Base-by-base conservation (phyloP, 2,113 vertebrate species). In the Chascanopsetta lugubris region DNA sequence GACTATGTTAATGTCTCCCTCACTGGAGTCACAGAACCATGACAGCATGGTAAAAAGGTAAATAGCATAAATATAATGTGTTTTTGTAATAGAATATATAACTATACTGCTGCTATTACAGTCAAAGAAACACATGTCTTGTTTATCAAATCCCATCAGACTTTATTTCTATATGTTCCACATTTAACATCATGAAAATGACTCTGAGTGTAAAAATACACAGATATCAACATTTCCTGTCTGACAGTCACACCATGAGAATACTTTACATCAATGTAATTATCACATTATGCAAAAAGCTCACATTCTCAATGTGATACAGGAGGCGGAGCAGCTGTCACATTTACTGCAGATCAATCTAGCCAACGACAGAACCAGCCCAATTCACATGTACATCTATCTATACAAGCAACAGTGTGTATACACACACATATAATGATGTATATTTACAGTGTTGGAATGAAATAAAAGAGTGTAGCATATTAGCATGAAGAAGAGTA, bases 151-250 rank as follows among this genome's bases (percentile, higher is more conserved):
- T 70, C 46, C 45, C 20, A 71, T 56, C 45, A 27, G 32, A 61
- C 72, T 85, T 82, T 85, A 89, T 91, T 92, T 86, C 2, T 68
- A 75, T 64, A 21, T 75, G 48, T 67, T 77, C 24, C 64, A 87
- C 88, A 80, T 54, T 71, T 48, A 77, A 86, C 79, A 85, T 80
- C 57, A 65, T 84, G 40, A 78, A 82, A 72, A 75, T 57, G 13
- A 81, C 47, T 65, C 62, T 56, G 46, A 76, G 69, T 68, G 68
- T 83, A 86, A 82, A 88, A 90, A 80, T 73, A 76, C 70, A 87
- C 70, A 82, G 26, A 72, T 55, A 72, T 66, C 53, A 32, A 78
- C 50, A 74, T 62, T 42, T 71, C 24, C 76, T 80, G 36, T 80
- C 68, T 69, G 67, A 72, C 72, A 72, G 42, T 66, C 68, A 83